A percentile compares a stretch with the other conserved stretches of the same genome.
These are phyloP conservation scores for Leucophenga maculata DNA, from an alignment of 2,888 invertebrate genomes.

Conservation along the genomic window DNA sequence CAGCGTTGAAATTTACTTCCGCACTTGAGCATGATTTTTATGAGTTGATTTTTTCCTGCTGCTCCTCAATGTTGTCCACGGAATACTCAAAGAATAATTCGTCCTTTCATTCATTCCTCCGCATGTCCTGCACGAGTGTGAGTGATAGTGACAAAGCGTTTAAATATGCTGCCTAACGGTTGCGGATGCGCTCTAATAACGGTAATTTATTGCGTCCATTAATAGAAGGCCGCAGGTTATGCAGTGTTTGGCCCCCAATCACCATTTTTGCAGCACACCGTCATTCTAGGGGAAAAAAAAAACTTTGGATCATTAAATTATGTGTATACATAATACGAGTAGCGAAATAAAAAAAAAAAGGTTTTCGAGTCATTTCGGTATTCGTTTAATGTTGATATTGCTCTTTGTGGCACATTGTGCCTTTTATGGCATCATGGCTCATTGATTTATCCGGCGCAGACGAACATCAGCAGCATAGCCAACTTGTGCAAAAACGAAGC, in stretches of 20 bases:
- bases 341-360: no score
- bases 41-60: not conserved
- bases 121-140: not conserved
- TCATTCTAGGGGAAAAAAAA: not conserved
- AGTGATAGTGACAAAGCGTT: constrained; percentile 39
- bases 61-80: no score
- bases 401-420: no score
- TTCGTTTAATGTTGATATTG: no score
- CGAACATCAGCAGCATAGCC: no score
- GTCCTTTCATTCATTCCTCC: no score
- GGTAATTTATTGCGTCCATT: constrained; percentile 50
- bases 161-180: constrained; percentile 22
- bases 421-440: constrained; percentile 13
- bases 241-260: no score
- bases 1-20: not conserved
- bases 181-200: constrained; percentile 38
- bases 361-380: no score
- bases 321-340: no score
- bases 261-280: no score
- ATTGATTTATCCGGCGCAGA: not conserved
- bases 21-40: constrained; percentile 12
- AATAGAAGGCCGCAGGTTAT: constrained; percentile 35
- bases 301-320: constrained; percentile 9
- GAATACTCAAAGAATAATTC: no score
- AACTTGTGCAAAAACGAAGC: no score